These are phyloP conservation scores for Martes martes DNA, from an alignment of 2,113 vertebrate species.

Conservation along the genomic window DNA sequence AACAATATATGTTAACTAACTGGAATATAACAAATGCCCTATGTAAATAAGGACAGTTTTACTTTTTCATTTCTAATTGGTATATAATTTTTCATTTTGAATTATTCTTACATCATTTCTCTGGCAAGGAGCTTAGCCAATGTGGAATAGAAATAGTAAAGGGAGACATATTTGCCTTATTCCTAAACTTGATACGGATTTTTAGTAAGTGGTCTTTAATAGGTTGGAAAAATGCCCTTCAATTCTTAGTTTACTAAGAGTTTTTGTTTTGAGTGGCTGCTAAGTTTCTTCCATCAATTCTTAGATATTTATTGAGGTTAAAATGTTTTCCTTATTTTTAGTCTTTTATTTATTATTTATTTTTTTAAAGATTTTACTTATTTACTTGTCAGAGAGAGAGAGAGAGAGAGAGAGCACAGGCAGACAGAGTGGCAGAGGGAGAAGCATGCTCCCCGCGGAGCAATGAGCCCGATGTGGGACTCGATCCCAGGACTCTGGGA, in stretches of 20 bases:
- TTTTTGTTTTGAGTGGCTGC: neutral
- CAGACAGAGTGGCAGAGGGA: too few relatives aligned
- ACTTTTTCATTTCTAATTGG: neutral
- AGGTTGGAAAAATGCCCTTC: neutral
- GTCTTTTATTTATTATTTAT: neutral
- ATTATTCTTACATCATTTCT: neutral
- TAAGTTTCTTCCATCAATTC: neutral
- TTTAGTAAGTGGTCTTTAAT: neutral
- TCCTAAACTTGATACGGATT: neutral
- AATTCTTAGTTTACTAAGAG: neutral
- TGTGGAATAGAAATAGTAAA: neutral
- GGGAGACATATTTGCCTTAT: neutral
- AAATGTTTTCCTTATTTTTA: neutral
- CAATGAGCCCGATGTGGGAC: too few relatives aligned
- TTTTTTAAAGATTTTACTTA: too few relatives aligned
- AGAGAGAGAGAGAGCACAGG: too few relatives aligned
- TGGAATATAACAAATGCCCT: too few relatives aligned
- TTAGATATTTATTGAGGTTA: neutral
- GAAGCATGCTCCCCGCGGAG: too few relatives aligned
- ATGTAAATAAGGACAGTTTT: neutral
- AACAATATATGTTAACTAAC: too few relatives aligned
- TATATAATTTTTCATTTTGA: neutral
- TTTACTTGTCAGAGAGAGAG: too few relatives aligned
- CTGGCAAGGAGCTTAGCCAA: neutral
- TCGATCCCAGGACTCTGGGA: too few relatives aligned